Base-by-base conservation (phyloP, 2,888 invertebrate species). In the Tromatobia lineatoria region DNA sequence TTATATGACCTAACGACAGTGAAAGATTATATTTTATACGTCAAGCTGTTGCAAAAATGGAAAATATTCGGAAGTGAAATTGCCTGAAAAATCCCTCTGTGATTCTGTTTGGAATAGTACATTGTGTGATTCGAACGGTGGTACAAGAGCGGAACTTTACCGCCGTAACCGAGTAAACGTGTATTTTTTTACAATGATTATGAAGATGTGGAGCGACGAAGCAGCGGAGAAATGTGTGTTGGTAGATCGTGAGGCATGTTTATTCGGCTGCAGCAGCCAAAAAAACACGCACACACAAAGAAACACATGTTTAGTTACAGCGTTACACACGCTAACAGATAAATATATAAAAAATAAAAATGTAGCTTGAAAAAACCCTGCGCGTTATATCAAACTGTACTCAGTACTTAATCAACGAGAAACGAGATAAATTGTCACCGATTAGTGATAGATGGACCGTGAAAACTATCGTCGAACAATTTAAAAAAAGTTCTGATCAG, bases 331-430 rank as follows among this genome's bases (percentile, higher is more conserved):
- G 79, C 80, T 76, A 59, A 75, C 82, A 18, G n/a, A 76, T 29
- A 29, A 29, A 29, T 3, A 29, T 3, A 29, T 29, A 3, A 29
- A 29, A 29, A 29, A 3, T 80, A 78, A 57, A 77, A 73, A 67
- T 75, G 74, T 85, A 86, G 80, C 76, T 70, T 64, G 66, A 75
- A 85, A 86, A 85, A 85, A 74, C n/a, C 29, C 2, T 34, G 59
- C 34, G 34, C 83, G 86, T 38, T 8, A 38, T 85, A 85, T 76
- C 80, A 79, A 88, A 87, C 87, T 87, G 77, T 89, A 90, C 86
- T 83, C 87, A 87, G 90, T 90, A 90, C 90, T 90, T 90, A 90
- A 90, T 78, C 20, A 61, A 67, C 38, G 69, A 80, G 47, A 74
- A 45, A 59, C 18, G 59, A 54, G 67, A 70, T 42, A 29, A 69